Evolutionary conservation across 2,113 vertebrate genomes (phyloP).

Genomic region (Oncorhynchus keta): DNA sequence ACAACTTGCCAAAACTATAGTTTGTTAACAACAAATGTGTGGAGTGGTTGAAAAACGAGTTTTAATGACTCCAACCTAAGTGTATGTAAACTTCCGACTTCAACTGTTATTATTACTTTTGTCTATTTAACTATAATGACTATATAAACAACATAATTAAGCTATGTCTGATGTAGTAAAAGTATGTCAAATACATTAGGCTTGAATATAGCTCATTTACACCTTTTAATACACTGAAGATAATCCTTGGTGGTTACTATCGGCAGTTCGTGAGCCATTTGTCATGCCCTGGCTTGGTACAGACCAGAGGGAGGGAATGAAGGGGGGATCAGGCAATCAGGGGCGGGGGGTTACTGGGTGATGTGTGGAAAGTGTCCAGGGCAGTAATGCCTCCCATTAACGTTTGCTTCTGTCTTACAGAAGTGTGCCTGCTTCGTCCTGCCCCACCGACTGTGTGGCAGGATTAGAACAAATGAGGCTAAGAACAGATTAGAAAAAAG

Average conservation of each 20-base stretch:
- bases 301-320: background rate
- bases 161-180: background rate
- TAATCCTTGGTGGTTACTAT: background rate
- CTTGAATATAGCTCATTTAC: slow-evolving; percentile 11
- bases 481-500: slow-evolving; percentile 66
- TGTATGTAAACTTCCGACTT: too few species aligned
- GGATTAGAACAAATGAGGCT: slow-evolving; percentile 66
- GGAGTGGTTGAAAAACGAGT: too few species aligned
- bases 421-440: slow-evolving; percentile 1
- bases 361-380: slow-evolving; percentile 6
- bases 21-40: too few species aligned
- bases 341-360: background rate
- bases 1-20: too few species aligned
- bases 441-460: slow-evolving; percentile 24
- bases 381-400: slow-evolving; percentile 13
- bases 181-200: background rate
- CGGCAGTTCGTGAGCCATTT: background rate
- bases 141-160: too few species aligned
- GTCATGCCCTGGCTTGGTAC: background rate
- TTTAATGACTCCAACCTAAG: too few species aligned
- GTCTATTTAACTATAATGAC: too few species aligned
- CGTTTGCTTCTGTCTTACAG: slow-evolving; percentile 4
- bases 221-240: slow-evolving; percentile 9
- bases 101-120: too few species aligned
- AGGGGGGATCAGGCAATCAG: background rate